phyloP scores from a whole-genome alignment of 2,888 invertebrate genomes.

The Rhaphigaster nebulosa region DNA sequence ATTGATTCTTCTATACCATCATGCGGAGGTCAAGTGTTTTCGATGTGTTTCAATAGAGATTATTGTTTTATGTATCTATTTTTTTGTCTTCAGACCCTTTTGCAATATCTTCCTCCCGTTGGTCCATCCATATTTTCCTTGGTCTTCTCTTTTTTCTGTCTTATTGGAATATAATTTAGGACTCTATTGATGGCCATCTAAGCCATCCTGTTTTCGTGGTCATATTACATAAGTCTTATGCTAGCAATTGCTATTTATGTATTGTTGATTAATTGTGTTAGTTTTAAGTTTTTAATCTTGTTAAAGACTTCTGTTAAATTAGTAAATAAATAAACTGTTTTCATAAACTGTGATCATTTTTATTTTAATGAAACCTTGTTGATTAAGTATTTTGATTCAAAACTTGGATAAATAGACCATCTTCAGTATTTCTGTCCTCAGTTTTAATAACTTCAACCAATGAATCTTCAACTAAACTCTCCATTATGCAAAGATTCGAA shows the following conservation, averaged over 20 bases:
- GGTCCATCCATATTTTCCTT: neutral
- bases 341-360: neutral
- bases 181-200: neutral
- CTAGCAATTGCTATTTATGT: neutral
- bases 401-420: too few species aligned
- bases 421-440: too few species aligned
- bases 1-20: too few species aligned
- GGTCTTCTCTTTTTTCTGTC: neutral
- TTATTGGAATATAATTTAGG: too few species aligned
- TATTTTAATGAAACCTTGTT: neutral
- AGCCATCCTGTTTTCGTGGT: neutral
- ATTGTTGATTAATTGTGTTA: neutral
- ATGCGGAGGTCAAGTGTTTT: too few species aligned
- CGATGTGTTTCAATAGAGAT: too few species aligned
- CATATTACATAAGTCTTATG: neutral
- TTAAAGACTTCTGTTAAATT: neutral
- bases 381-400: too few species aligned
- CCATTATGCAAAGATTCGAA: neutral
- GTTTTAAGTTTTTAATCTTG: neutral
- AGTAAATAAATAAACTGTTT: neutral
- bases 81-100: neutral
- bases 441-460: too few species aligned
- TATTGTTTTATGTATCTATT: neutral
- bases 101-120: neutral
- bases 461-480: neutral